Evolutionary conservation across 2,888 invertebrate species (phyloP).

Genomic region (Zeuzera pyrina): DNA sequence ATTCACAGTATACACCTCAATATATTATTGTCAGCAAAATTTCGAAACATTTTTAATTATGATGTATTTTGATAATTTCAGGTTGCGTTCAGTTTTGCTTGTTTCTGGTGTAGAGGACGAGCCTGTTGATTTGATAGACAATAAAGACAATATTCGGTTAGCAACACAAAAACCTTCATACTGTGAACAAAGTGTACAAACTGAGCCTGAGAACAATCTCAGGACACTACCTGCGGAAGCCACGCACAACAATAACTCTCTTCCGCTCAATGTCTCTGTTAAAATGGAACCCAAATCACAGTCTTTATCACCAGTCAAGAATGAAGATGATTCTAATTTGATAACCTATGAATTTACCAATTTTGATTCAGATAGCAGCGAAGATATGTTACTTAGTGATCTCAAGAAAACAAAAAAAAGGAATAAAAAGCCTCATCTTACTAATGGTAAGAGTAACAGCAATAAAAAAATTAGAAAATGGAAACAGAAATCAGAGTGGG

Average conservation of each 20-base stretch:
- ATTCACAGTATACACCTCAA: too few relatives aligned
- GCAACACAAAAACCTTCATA: slow-evolving; percentile 14
- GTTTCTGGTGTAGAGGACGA: slow-evolving; percentile 21
- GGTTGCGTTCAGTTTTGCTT: slow-evolving; percentile 16
- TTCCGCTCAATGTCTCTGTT: slow-evolving; percentile 17
- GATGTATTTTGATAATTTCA: slow-evolving; percentile 9
- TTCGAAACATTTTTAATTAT: too few relatives aligned
- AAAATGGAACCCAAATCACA: slow-evolving; percentile 36
- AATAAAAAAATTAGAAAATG: slow-evolving; percentile 5
- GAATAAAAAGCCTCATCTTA: slow-evolving; percentile 6
- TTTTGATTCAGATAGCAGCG: slow-evolving; percentile 54
- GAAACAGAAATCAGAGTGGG: background rate
- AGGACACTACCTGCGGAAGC: slow-evolving; percentile 18
- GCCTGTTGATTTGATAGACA: slow-evolving; percentile 32
- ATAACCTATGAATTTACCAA: slow-evolving; percentile 16
- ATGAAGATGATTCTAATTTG: slow-evolving; percentile 29
- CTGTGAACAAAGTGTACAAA: too few relatives aligned
- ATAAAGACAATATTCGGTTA: slow-evolving; percentile 25
- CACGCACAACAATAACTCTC: slow-evolving; percentile 40
- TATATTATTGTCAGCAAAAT: too few relatives aligned
- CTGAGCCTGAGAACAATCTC: background rate
- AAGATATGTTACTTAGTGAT: slow-evolving; percentile 38
- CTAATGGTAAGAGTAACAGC: slow-evolving; percentile 16
- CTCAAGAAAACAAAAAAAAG: slow-evolving; percentile 38
- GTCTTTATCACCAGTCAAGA: slow-evolving; percentile 27